Percentiles rank a stretch among this genome's conserved stretches.
These are phyloP conservation scores for Koerneria pararmatus DNA, from an alignment of 2,888 invertebrate species.

Conservation along the genomic window DNA sequence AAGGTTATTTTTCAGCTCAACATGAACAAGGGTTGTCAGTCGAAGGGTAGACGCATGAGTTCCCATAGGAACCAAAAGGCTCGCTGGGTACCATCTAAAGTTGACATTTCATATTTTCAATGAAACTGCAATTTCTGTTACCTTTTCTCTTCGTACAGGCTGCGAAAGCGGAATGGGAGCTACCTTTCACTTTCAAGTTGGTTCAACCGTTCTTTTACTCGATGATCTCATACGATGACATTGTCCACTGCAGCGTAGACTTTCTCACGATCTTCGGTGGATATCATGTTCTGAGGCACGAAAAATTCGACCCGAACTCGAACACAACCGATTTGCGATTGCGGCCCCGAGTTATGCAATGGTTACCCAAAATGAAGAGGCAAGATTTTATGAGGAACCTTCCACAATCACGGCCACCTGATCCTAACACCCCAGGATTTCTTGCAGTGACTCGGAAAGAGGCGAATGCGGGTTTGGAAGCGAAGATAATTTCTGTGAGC, in stretches of 20 bases:
- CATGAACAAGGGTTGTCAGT: not conserved
- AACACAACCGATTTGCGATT: no score
- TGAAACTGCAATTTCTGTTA: not conserved
- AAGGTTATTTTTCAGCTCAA: not conserved
- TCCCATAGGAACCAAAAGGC: not conserved
- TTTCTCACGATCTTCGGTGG: conserved; percentile 13
- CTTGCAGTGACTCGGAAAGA: no score
- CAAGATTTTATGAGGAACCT: no score
- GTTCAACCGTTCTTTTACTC: not conserved
- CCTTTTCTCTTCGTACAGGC: not conserved
- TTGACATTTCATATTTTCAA: not conserved
- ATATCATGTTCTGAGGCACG: not conserved
- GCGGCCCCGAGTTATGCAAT: no score
- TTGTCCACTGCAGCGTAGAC: conserved; percentile 7
- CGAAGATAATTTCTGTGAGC: no score
- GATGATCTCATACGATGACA: not conserved
- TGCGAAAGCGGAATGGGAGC: conserved; percentile 11
- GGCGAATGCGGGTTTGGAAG: no score
- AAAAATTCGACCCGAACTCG: not conserved
- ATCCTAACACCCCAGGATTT: no score
- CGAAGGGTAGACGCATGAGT: conserved; percentile 1
- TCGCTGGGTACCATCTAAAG: not conserved
- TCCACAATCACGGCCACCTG: no score
- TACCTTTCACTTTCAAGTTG: conserved; percentile 15
- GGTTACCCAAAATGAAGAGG: no score